These are phyloP conservation scores for Drosophila subobscura DNA, from an alignment of 1,140 invertebrate genomes.

Conservation along the genomic window DNA sequence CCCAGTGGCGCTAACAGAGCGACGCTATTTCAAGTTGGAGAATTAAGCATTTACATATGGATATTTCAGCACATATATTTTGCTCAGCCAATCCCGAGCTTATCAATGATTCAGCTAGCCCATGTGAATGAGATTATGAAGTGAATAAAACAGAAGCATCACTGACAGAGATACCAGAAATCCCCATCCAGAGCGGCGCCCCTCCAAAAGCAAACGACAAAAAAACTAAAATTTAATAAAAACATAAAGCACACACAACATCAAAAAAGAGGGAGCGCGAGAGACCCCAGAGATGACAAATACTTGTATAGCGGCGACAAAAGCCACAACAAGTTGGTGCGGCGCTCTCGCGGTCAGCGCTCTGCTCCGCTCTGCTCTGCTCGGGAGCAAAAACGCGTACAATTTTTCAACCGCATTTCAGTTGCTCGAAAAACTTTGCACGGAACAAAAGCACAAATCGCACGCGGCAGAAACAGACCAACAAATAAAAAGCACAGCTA, in stretches of 20 bases:
- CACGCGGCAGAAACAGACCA: slow-evolving; percentile 40
- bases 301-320: background rate
- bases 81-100: background rate
- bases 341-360: slow-evolving; percentile 23
- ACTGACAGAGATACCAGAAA: background rate
- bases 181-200: background rate
- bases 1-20: too few species aligned
- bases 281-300: slow-evolving; percentile 38
- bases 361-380: slow-evolving; percentile 10
- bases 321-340: slow-evolving; percentile 35
- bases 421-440: slow-evolving; percentile 71
- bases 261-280: slow-evolving; percentile 11
- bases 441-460: slow-evolving; percentile 50
- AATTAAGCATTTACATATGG: background rate
- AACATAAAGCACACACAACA: slow-evolving; percentile 15
- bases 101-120: background rate
- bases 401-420: slow-evolving; percentile 54
- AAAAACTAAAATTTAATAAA: slow-evolving; percentile 63
- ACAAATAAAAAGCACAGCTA: slow-evolving; percentile 17
- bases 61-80: background rate
- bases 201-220: background rate
- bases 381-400: slow-evolving; percentile 36
- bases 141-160: slow-evolving; percentile 2
- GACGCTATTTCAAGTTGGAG: too few species aligned
- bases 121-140: slow-evolving; percentile 8